phyloP scores from a whole-genome alignment of 2,888 invertebrate species.

The Anthrax anthrax region DNA sequence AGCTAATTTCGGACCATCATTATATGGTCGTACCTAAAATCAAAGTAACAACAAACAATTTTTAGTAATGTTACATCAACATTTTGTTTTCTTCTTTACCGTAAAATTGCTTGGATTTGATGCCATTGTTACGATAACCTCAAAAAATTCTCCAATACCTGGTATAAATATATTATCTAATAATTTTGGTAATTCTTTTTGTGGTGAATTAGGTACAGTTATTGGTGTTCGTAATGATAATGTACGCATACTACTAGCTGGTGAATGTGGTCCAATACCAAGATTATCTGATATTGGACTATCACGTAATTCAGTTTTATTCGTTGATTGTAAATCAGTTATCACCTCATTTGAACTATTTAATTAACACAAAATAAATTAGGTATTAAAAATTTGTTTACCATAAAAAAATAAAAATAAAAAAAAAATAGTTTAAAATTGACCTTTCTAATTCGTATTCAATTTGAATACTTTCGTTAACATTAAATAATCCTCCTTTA shows the following conservation, averaged over 20 bases:
- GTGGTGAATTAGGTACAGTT: slow-evolving; percentile 20
- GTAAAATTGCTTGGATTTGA: slow-evolving; percentile 48
- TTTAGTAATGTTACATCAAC: background rate
- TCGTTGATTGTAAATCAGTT: too few species aligned
- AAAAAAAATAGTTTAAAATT: too few species aligned
- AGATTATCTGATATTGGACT: too few species aligned
- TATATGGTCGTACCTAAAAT: slow-evolving; percentile 39
- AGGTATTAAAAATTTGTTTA: too few species aligned
- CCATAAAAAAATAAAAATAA: too few species aligned
- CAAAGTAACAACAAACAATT: too few species aligned
- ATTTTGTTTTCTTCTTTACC: slow-evolving; percentile 15
- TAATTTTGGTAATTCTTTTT: slow-evolving; percentile 13
- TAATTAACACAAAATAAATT: too few species aligned
- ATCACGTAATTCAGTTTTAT: too few species aligned
- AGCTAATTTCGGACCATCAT: slow-evolving; percentile 34
- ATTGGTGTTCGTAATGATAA: slow-evolving; percentile 1
- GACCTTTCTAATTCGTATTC: slow-evolving; percentile 42
- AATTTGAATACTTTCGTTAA: slow-evolving; percentile 53
- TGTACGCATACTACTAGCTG: background rate
- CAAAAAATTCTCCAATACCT: slow-evolving; percentile 17
- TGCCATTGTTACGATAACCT: slow-evolving; percentile 54
- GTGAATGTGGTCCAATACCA: background rate
- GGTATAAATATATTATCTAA: slow-evolving; percentile 3
- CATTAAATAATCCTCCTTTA: slow-evolving; percentile 47
- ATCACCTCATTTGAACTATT: too few species aligned